phyloP scores from a whole-genome alignment of 2,797 vertebrate genomes.

The Artibeus jamaicensis region DNA sequence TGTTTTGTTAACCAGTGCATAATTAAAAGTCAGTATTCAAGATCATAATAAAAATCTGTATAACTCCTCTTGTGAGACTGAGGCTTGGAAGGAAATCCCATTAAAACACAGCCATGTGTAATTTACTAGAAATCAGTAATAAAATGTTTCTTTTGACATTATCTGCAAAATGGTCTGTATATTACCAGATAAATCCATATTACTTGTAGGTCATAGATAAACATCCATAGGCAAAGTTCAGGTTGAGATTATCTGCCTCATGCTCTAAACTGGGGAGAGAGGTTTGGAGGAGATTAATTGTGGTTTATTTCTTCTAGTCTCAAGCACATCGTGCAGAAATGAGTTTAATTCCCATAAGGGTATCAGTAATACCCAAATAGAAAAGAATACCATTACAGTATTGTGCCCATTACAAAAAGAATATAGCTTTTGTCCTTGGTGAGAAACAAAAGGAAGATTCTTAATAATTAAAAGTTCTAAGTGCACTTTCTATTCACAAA shows the following conservation, averaged over 20 bases:
- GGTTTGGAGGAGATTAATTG: constrained; percentile 82
- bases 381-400: constrained; percentile 77
- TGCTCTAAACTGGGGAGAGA: constrained; percentile 70
- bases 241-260: constrained; percentile 84
- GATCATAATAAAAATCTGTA: constrained; percentile 75
- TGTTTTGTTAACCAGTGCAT: constrained; percentile 82
- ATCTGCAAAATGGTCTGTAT: constrained; percentile 78
- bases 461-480: constrained; percentile 63
- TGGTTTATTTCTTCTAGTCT: constrained; percentile 82
- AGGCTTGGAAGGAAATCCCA: constrained; percentile 60
- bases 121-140: constrained; percentile 79
- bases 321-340: constrained; percentile 85
- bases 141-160: constrained; percentile 79
- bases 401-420: constrained; percentile 75
- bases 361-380: constrained; percentile 85
- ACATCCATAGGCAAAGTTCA: constrained; percentile 85
- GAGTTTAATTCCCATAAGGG: constrained; percentile 87
- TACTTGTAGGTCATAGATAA: constrained; percentile 79
- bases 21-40: constrained; percentile 85
- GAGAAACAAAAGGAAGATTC: constrained; percentile 33
- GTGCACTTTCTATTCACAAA: constrained; percentile 45
- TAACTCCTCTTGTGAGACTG: constrained; percentile 72
- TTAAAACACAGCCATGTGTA: constrained; percentile 73
- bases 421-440: constrained; percentile 66
- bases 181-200: constrained; percentile 79